Conservation (phyloP, 2,888 invertebrate species). For the Xestia xanthographa region DNA sequence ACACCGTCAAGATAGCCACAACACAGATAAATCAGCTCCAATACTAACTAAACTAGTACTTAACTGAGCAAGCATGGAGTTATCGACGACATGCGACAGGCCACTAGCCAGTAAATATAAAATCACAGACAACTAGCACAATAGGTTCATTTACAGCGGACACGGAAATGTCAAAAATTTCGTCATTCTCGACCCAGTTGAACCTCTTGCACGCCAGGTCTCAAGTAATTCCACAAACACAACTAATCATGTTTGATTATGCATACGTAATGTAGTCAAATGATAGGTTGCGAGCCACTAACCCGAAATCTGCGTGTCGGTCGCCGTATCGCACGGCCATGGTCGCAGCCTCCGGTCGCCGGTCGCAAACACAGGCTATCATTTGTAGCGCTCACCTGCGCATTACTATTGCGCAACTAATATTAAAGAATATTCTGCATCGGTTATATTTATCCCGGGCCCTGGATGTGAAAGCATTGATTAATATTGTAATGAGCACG, state of each 20-base stretch:
- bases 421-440: constrained; percentile 79
- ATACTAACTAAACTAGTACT: neutral
- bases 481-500: constrained; percentile 88
- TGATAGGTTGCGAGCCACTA: constrained; percentile 47
- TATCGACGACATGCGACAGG: neutral
- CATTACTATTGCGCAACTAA: constrained; percentile 81
- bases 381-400: constrained; percentile 73
- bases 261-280: constrained; percentile 59
- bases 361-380: constrained; percentile 67
- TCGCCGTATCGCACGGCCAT: constrained; percentile 60
- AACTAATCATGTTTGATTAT: constrained; percentile 61
- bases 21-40: neutral
- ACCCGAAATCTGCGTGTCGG: constrained; percentile 57
- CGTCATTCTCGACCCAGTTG: constrained; percentile 29
- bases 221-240: constrained; percentile 53
- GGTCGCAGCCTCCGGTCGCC: constrained; percentile 30
- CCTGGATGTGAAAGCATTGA: constrained; percentile 83
- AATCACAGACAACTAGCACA: constrained; percentile 14
- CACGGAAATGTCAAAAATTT: constrained; percentile 32
- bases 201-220: constrained; percentile 5
- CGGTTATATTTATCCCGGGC: constrained; percentile 78
- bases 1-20: neutral
- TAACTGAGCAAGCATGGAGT: neutral
- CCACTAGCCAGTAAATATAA: constrained; percentile 6
- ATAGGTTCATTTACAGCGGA: constrained; percentile 5